Evolutionary conservation across 2,888 invertebrate species (phyloP).

Genomic region (Anorthoa munda): DNA sequence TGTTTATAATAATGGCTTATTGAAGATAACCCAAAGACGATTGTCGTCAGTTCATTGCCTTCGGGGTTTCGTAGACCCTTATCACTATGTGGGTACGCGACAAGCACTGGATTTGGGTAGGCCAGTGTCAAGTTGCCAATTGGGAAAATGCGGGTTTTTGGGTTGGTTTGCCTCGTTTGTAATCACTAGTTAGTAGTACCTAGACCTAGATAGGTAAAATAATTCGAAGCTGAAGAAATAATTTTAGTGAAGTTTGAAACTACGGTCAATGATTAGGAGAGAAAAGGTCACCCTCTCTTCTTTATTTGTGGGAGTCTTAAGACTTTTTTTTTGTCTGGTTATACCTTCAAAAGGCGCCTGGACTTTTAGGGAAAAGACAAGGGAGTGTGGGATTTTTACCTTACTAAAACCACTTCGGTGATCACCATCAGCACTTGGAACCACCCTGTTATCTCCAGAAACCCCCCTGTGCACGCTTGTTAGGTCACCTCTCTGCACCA

Average conservation of each 20-base stretch:
- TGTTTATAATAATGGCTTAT: conserved; percentile 42
- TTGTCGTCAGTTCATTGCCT: conserved; percentile 62
- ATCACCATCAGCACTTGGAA: too few relatives aligned
- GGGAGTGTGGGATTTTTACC: too few relatives aligned
- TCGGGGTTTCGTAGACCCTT: conserved; percentile 24
- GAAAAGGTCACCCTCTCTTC: too few relatives aligned
- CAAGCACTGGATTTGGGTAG: conserved; percentile 26
- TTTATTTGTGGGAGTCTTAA: too few relatives aligned
- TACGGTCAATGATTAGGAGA: not conserved
- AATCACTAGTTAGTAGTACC: not conserved
- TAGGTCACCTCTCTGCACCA: too few relatives aligned
- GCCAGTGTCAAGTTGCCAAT: conserved; percentile 30
- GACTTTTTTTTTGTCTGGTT: too few relatives aligned
- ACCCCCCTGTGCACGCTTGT: too few relatives aligned
- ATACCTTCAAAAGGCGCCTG: too few relatives aligned
- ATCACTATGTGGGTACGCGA: conserved; percentile 20
- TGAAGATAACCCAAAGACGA: conserved; percentile 60
- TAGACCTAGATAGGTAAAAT: too few relatives aligned
- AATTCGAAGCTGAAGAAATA: not conserved
- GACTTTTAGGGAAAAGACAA: too few relatives aligned
- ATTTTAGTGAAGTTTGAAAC: not conserved
- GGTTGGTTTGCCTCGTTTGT: not conserved
- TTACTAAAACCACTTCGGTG: too few relatives aligned
- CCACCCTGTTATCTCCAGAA: too few relatives aligned
- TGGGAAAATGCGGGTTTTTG: conserved; percentile 15